Conservation (phyloP, 2,797 vertebrate genomes). For the Selene dorsalis region DNA sequence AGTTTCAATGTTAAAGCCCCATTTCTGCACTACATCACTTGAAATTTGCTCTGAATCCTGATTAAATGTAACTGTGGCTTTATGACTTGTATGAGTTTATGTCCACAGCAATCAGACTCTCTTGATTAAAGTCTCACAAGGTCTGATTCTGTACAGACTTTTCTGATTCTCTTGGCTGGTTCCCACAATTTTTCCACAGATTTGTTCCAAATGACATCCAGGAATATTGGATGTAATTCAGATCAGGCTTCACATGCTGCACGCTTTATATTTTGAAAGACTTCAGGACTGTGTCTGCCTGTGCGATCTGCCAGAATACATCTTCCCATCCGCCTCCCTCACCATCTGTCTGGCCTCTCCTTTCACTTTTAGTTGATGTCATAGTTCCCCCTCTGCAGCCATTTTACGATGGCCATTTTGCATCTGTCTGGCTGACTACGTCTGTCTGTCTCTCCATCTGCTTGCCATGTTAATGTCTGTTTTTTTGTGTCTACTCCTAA, state of each 20-base stretch:
- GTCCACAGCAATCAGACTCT: conserved; percentile 7
- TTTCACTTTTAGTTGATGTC: conserved; percentile 60
- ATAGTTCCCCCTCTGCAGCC: conserved; percentile 50
- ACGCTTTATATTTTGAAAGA: conserved; percentile 27
- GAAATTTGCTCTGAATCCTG: not conserved
- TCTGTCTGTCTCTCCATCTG: conserved; percentile 57
- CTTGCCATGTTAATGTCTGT: conserved; percentile 35
- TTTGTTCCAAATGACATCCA: conserved; percentile 28
- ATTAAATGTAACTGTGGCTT: not conserved
- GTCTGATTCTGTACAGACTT: not conserved
- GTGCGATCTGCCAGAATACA: conserved; percentile 52
- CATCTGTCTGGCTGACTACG: conserved; percentile 49
- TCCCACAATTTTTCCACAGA: not conserved
- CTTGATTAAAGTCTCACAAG: not conserved
- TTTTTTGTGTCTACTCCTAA: conserved; percentile 43
- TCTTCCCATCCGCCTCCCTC: conserved; percentile 54
- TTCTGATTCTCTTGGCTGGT: conserved; percentile 1
- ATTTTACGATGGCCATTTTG: conserved; percentile 54
- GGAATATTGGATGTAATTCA: conserved; percentile 17
- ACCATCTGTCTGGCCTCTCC: conserved; percentile 66
- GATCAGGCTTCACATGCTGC: conserved; percentile 24
- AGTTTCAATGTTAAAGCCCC: not conserved
- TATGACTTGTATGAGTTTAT: not conserved
- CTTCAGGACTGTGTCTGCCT: conserved; percentile 41
- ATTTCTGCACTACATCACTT: not conserved